A percentile compares a stretch with the other conserved stretches of the same genome.
phyloP scores from a whole-genome alignment of 2,113 vertebrate genomes.

The Amphiprion percula region DNA sequence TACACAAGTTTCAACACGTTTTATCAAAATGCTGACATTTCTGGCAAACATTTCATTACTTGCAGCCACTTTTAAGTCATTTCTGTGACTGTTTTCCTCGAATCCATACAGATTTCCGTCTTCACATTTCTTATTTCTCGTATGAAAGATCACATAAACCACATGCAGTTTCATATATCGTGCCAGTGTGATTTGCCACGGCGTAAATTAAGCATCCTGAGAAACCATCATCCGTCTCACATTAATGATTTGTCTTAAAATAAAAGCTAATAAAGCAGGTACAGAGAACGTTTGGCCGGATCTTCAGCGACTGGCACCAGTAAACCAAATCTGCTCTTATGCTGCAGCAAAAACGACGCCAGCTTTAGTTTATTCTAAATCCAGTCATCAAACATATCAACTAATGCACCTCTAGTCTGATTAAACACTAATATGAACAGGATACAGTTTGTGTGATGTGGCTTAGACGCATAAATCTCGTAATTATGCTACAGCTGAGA shows the following conservation, averaged over 20 bases:
- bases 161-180: neutral
- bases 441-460: constrained; percentile 48
- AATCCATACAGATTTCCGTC: constrained; percentile 6
- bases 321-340: constrained; percentile 33
- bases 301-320: constrained; percentile 41
- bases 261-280: constrained; percentile 51
- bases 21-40: constrained; percentile 13
- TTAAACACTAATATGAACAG: constrained; percentile 55
- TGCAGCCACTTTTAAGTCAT: neutral
- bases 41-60: constrained; percentile 21
- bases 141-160: constrained; percentile 33
- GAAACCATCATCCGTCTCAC: constrained; percentile 40
- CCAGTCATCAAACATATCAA: constrained; percentile 36
- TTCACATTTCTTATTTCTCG: constrained; percentile 18
- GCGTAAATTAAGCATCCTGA: constrained; percentile 37
- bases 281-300: constrained; percentile 41
- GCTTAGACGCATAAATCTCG: constrained; percentile 53
- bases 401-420: constrained; percentile 50
- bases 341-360: constrained; percentile 35
- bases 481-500: constrained; percentile 58
- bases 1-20: neutral
- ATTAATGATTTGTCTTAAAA: constrained; percentile 27
- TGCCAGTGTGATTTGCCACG: constrained; percentile 5
- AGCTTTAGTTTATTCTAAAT: constrained; percentile 38
- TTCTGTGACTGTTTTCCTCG: constrained; percentile 21